phyloP scores from a whole-genome alignment of 2,113 vertebrate species.

The Vicugna pacos region DNA sequence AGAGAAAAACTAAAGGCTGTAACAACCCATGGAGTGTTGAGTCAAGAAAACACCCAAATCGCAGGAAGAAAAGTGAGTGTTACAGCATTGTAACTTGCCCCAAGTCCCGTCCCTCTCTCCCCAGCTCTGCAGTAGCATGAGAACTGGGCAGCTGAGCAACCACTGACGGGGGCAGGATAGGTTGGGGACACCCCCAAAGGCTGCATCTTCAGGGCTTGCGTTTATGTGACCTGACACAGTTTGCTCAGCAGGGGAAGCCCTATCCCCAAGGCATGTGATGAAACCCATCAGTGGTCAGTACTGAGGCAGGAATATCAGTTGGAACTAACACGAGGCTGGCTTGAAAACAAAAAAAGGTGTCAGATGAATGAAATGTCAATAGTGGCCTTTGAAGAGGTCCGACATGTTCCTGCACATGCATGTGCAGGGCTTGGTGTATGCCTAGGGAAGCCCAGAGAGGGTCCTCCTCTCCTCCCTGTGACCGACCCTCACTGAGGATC shows the following conservation, averaged over 20 bases:
- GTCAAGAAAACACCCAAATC: background rate
- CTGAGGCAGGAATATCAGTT: background rate
- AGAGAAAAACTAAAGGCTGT: background rate
- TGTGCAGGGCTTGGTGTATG: too few species aligned
- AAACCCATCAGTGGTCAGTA: background rate
- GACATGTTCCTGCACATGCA: accelerated
- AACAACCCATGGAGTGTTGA: background rate
- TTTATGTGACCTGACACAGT: too few species aligned
- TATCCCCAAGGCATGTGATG: accelerated
- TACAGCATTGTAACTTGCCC: background rate
- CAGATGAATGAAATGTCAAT: too few species aligned
- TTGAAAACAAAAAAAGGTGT: background rate
- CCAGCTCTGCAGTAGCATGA: background rate
- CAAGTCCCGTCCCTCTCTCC: background rate
- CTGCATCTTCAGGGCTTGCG: background rate
- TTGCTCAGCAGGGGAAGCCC: background rate
- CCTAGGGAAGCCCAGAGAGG: background rate
- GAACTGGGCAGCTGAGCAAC: background rate
- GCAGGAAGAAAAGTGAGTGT: background rate
- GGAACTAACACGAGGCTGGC: background rate
- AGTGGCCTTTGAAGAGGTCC: background rate
- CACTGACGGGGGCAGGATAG: background rate
- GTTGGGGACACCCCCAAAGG: too few species aligned
- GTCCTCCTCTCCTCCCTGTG: background rate
- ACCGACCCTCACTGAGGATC: background rate